Evolutionary conservation across 2,113 vertebrate species (phyloP), one percentile per base, ranked within the genome.

Genomic region (Platycercus adscitus): DNA sequence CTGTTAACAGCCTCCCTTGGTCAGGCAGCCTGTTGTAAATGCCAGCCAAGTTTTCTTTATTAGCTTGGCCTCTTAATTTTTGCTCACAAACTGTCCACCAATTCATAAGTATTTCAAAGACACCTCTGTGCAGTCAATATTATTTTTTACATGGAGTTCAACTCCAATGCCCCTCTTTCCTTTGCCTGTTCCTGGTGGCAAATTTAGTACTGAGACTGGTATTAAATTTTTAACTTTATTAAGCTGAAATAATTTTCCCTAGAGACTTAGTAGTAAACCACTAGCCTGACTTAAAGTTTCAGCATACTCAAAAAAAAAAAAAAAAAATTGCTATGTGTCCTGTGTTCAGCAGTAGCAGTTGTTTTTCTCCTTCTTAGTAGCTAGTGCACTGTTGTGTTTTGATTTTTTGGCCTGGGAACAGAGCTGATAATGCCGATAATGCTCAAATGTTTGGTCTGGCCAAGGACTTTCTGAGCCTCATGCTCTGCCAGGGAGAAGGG

Each of bases 161-260:
- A 26, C 5, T 2, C 6, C 3, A 7, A 6, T 39, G 6, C 4
- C 9, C 6, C 3, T 64, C 2, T 15, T 68, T 68, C 12, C 17
- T 66, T 33, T 53, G 5, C 9, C 23, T 73, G 26, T 49, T 18
- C 7, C 29, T 37, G 39, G 47, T 66, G 26, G 4, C 2, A 84
- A 73, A 39, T 25, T 63, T 47, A 44, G 25, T 13, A 49, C 3
- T 9, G 11, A 44, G 11, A 44, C 5, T 8, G 33, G 23, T 31
- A 28, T 28, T 19, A 24, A 17, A 10, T 52, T 85, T 75, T 56
- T 8, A 26, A 17, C 3, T 35, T 44, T 55, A 39, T 68, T 72
- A 68, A 50, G 6, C 8, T 50, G 47, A 44, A 61, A 72, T 55
- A 14, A 26, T 72, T 63, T 63, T 56, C 6, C 35, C 78, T 53